Evolutionary conservation across 1,140 invertebrate species (phyloP), one percentile per base, ranked within the genome.

Genomic region (Probaryconus sp.): DNA sequence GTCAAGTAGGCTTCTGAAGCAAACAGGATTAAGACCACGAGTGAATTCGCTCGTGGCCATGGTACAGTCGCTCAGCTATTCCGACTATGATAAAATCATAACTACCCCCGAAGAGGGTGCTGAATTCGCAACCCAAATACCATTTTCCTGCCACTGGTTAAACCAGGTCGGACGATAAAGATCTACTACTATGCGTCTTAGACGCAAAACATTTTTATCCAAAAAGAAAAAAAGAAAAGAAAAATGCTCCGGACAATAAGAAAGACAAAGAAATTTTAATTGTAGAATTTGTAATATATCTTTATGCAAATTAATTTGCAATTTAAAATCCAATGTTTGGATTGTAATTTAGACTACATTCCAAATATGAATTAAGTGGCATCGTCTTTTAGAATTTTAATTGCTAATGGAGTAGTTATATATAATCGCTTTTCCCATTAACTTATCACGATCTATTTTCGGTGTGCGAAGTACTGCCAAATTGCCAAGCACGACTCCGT

Each of bases 21-120:
- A 58, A 58, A 58, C 38, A 35, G 40, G 53, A 58, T 58, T 58
- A 45, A 45, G 53, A 45, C 40, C 40, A 58, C 45, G n/a, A 58
- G 28, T 58, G 45, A 58, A 58, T 35, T 43, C 30, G 38, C 7
- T 45, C 13, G 40, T 26, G 9, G 18, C 11, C 16, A 2, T 6
- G 5, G 51, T n/a, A n/a, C 26, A 10, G 17, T 4, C 2, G 14
- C 26, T 38, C 9, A 11, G 30, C 11, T 51, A 37, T 37, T 51
- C 26, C 30, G 4, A 31, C 7, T 42, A 56, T 42, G 51, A 56
- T 31, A 20, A 56, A 38, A 5, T 56, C 53, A 56, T 56, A 56
- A 56, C 10, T 18, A 18, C 5, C 10, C 18, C 9, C n/a, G n/a
- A 10, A 18, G 13, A 18, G 9, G 10, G 3, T 7, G 38, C 2